Evolutionary conservation across 2,888 invertebrate genomes (phyloP).

Genomic region (Anthophora plumipes): DNA sequence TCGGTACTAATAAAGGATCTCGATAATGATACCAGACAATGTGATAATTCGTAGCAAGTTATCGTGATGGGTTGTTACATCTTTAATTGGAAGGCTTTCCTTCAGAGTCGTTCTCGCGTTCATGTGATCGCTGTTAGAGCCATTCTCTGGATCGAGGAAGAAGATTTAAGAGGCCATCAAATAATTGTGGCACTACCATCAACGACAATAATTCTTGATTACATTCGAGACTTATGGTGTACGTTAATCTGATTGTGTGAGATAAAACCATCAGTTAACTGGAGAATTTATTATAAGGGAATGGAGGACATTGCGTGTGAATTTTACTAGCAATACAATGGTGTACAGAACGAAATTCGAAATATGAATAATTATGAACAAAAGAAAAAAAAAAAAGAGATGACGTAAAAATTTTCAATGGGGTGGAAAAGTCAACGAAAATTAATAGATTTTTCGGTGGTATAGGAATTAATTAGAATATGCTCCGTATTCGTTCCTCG

Average conservation of each 20-base stretch:
- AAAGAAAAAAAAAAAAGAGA: no score
- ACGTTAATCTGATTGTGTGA: not conserved
- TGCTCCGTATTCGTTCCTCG: not conserved
- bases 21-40: not conserved
- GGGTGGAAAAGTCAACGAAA: not conserved
- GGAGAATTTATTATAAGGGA: not conserved
- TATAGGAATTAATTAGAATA: not conserved
- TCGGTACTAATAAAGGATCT: not conserved
- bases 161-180: slow-evolving; percentile 5
- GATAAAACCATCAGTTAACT: not conserved
- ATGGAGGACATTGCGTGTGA: not conserved
- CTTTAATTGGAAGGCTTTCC: not conserved
- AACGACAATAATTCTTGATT: slow-evolving; percentile 25
- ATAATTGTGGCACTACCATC: not conserved
- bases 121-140: not conserved
- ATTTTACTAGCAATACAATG: no score
- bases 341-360: not conserved
- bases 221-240: not conserved
- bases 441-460: not conserved
- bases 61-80: no score
- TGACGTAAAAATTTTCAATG: no score
- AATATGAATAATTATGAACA: no score
- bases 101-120: not conserved
- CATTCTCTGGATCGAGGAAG: slow-evolving; percentile 6
- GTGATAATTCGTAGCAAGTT: no score